Percentiles rank a stretch among this genome's conserved stretches.
These are phyloP conservation scores for Lycocerus yunnanus DNA, from an alignment of 2,888 invertebrate genomes.

Conservation along the genomic window DNA sequence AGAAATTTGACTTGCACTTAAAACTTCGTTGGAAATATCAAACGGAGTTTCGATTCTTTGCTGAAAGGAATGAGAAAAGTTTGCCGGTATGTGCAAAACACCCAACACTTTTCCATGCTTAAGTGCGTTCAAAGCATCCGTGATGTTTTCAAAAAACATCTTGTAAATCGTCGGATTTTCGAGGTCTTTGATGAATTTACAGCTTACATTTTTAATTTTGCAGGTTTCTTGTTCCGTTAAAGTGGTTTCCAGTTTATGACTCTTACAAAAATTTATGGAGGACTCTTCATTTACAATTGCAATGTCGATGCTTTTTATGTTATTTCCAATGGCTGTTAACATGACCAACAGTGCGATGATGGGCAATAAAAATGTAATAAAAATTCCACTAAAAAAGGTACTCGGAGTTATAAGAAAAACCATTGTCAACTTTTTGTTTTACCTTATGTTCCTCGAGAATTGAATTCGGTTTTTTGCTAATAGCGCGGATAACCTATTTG, in stretches of 20 bases:
- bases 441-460: conserved; percentile 40
- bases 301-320: conserved; percentile 72
- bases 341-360: conserved; percentile 81
- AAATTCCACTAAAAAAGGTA: conserved; percentile 72
- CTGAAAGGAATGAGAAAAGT: conserved; percentile 72
- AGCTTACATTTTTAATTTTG: conserved; percentile 62
- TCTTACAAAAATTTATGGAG: conserved; percentile 41
- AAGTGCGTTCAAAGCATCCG: conserved; percentile 62
- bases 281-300: conserved; percentile 82
- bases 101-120: conserved; percentile 63
- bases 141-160: conserved; percentile 58
- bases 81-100: conserved; percentile 69
- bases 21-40: conserved; percentile 58
- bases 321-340: conserved; percentile 78
- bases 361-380: conserved; percentile 83
- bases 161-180: conserved; percentile 61
- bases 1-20: conserved; percentile 67
- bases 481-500: conserved; percentile 37
- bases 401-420: conserved; percentile 22
- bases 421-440: not conserved
- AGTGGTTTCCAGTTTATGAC: conserved; percentile 53
- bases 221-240: conserved; percentile 54
- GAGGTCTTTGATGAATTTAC: conserved; percentile 64
- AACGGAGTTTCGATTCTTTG: conserved; percentile 64
- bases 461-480: conserved; percentile 46